These are phyloP conservation scores for Podabrus alpinus DNA, from an alignment of 2,888 invertebrate species.

Conservation along the genomic window DNA sequence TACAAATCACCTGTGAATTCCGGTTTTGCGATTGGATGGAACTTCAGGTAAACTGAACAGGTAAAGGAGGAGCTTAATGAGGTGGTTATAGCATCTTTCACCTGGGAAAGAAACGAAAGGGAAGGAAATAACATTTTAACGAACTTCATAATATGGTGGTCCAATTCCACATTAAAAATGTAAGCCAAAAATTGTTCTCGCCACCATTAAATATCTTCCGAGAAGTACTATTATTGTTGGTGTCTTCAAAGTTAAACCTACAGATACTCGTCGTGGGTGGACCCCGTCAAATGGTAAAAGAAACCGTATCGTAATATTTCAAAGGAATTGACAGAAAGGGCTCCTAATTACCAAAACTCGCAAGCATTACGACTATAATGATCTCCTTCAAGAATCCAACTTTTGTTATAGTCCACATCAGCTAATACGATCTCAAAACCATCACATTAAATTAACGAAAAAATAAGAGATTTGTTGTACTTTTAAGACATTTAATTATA, in stretches of 20 bases:
- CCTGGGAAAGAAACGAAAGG: neutral
- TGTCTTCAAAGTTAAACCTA: neutral
- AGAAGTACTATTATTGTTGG: neutral
- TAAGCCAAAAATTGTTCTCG: neutral
- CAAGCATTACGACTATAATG: conserved; percentile 17
- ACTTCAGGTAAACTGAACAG: neutral
- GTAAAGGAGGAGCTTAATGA: neutral
- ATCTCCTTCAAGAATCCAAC: conserved; percentile 4
- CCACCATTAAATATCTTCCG: neutral
- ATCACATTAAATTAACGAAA: neutral
- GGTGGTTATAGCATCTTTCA: neutral
- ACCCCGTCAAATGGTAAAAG: conserved; percentile 22
- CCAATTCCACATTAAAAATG: neutral
- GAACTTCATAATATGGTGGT: neutral
- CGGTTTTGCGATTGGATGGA: neutral
- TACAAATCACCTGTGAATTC: neutral
- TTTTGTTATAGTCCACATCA: conserved; percentile 6
- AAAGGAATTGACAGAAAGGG: conserved; percentile 24
- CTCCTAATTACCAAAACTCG: conserved; percentile 22
- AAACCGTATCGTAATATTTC: conserved; percentile 26
- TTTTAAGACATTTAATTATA: conserved; percentile 20
- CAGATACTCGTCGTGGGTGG: conserved; percentile 14
- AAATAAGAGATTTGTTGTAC: conserved; percentile 12
- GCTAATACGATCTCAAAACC: neutral
- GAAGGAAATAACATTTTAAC: neutral